phyloP scores from a whole-genome alignment of 2,113 vertebrate genomes.

The Lasiurus borealis region DNA sequence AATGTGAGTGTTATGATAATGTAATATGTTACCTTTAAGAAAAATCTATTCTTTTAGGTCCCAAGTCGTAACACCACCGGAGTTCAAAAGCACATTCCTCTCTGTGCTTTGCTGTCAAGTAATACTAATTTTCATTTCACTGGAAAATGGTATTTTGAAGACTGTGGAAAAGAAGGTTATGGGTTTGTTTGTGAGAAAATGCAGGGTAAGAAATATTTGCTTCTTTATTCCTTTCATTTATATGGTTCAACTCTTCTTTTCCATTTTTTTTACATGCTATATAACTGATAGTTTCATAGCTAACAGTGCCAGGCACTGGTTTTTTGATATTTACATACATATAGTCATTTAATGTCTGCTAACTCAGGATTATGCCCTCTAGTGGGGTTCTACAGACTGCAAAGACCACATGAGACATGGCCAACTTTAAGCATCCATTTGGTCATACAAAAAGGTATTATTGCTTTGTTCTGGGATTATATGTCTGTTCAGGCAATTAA shows the following conservation, averaged over 20 bases:
- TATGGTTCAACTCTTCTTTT: background rate
- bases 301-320: background rate
- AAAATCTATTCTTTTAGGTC: constrained; percentile 80
- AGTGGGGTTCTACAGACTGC: background rate
- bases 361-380: background rate
- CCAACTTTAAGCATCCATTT: background rate
- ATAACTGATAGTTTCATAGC: background rate
- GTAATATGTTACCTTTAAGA: constrained; percentile 13
- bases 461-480: background rate
- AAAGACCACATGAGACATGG: background rate
- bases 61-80: constrained; percentile 73
- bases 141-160: constrained; percentile 96
- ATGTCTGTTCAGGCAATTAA: background rate
- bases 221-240: constrained; percentile 65
- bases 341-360: background rate
- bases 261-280: background rate
- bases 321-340: background rate
- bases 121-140: constrained; percentile 94
- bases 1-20: constrained; percentile 49
- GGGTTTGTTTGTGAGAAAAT: constrained; percentile 96
- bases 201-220: constrained; percentile 88
- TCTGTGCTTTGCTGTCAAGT: constrained; percentile 93
- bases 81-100: constrained; percentile 82
- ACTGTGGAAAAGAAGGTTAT: constrained; percentile 90
- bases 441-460: background rate